Base-by-base conservation (phyloP, 1,140 invertebrate genomes). In the Lineus longissimus region DNA sequence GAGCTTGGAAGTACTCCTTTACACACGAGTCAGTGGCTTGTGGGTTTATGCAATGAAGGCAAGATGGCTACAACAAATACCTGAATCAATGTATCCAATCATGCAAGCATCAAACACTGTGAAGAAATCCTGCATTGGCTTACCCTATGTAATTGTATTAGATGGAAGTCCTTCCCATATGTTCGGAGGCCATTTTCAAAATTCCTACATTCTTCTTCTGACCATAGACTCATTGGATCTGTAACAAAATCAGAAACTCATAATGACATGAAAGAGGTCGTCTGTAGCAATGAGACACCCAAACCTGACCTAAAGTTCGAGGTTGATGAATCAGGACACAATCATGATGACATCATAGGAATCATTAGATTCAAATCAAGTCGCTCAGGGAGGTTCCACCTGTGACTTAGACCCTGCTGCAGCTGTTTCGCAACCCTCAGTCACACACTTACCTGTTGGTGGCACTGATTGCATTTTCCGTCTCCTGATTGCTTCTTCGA, bases 111-210 rank as follows among this genome's bases (percentile, higher is more conserved):
- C n/a, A n/a, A n/a, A n/a, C n/a, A n/a, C n/a, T n/a, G n/a, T n/a
- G n/a, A n/a, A n/a, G n/a, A n/a, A n/a, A n/a, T n/a, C n/a, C n/a
- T n/a, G 15, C 33, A 7, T 36, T 27, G 41, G 61, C 69, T 63
- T 77, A 95, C 93, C 86, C 95, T 95, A 79, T 95, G 90, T 75
- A 94, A 91, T 69, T 96, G 91, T 75, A 98, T 97, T 64, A 90
- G 84, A 81, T 94, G 91, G 82, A 98, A 98, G 82, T 98, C 93
- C 83, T 98, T 98, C 43, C 95, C 95, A 79, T 93, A 95, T 61
- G 87, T 87, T 74, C 94, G 86, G 1, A 98, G 85, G 57, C 94
- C 95, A 76, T 90, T 90, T 85, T 98, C 95, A 85, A 98, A 98
- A 83, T 95, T 95, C 65, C 91, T 86, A 84, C 95, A 97, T 78